These are phyloP conservation scores for Andricus grossulariae DNA, from an alignment of 1,140 invertebrate species.

Conservation along the genomic window DNA sequence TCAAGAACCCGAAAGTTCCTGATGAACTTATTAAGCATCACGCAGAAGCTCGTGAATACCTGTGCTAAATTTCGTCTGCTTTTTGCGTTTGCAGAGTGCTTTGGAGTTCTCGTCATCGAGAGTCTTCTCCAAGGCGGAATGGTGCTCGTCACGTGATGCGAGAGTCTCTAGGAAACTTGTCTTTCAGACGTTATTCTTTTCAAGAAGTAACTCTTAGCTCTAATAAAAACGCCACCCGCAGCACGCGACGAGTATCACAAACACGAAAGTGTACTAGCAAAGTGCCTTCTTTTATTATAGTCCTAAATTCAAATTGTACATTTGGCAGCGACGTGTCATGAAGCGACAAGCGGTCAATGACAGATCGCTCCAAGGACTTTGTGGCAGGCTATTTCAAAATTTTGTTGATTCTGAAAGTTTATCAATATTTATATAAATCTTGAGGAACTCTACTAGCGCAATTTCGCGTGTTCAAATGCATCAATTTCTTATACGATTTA, in stretches of 20 bases:
- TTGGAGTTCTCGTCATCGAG: conserved; percentile 27
- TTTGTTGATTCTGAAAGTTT: conserved; percentile 10
- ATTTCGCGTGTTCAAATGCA: not conserved
- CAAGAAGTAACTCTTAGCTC: not conserved
- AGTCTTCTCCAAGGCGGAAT: conserved; percentile 7
- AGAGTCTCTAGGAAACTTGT: conserved; percentile 9
- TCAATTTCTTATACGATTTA: not conserved
- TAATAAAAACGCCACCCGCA: not conserved
- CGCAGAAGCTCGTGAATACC: not conserved
- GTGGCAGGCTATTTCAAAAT: conserved; percentile 25
- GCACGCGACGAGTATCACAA: conserved; percentile 19
- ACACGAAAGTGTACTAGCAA: not conserved
- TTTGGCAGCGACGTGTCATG: conserved; percentile 43
- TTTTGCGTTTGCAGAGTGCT: not conserved
- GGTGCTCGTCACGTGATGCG: conserved; percentile 5
- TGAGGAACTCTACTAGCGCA: not conserved
- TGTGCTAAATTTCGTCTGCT: not conserved
- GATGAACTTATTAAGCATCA: too few species aligned
- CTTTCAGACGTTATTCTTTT: conserved; percentile 12
- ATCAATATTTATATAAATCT: not conserved
- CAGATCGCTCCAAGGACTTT: conserved; percentile 41
- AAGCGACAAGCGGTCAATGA: conserved; percentile 43
- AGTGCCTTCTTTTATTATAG: conserved; percentile 31
- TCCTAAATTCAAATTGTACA: conserved; percentile 17
- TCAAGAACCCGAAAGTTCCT: conserved; percentile 6